phyloP scores from a whole-genome alignment of 2,797 vertebrate species.

The Rhynchotus rufescens region DNA sequence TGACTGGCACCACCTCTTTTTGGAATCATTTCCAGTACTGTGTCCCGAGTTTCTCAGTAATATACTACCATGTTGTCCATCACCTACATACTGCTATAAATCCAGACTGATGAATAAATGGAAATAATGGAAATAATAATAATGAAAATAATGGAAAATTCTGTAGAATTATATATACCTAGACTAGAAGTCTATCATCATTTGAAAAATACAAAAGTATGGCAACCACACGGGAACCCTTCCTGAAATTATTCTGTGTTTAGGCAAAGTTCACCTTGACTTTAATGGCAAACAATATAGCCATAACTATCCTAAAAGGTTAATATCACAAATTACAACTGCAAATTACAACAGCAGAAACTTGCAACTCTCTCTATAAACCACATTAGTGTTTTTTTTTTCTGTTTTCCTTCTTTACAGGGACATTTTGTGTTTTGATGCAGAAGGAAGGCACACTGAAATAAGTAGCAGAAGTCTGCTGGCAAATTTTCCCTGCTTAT shows the following conservation, averaged over 20 bases:
- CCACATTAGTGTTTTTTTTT: background rate
- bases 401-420: background rate
- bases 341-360: background rate
- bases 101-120: background rate
- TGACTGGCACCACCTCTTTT: background rate
- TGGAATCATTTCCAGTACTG: background rate
- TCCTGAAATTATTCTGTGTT: background rate
- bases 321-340: background rate
- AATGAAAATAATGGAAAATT: background rate
- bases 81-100: background rate
- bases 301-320: background rate
- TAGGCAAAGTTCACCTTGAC: background rate
- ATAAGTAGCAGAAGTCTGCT: background rate
- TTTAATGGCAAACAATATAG: background rate
- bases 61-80: background rate
- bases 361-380: background rate
- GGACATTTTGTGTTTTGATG: background rate
- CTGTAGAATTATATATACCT: background rate
- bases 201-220: background rate
- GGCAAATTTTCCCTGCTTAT: background rate
- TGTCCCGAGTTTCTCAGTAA: background rate
- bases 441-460: background rate
- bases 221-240: background rate
- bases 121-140: too few species aligned
- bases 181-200: background rate